Evolutionary conservation across 2,113 vertebrate species (phyloP).

Genomic region (Ivindomyrus marchei): DNA sequence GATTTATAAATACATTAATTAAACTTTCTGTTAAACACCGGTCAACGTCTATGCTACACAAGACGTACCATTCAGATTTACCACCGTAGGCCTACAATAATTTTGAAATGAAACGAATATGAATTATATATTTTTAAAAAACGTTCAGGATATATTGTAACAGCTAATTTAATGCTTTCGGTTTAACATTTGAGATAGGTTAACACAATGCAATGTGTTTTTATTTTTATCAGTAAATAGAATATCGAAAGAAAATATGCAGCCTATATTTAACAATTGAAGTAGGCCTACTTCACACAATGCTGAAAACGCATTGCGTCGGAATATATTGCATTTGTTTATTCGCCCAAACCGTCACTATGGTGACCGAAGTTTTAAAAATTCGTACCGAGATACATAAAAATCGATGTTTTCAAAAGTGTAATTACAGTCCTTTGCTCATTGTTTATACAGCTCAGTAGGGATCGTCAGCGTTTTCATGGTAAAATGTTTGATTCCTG

Average conservation of each 20-base stretch:
- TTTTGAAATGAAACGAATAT: neutral
- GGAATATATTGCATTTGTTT: neutral
- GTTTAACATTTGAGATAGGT: neutral
- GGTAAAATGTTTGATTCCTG: neutral
- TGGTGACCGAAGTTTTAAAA: neutral
- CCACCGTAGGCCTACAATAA: neutral
- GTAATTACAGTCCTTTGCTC: neutral
- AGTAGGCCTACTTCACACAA: neutral
- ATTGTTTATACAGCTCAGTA: neutral
- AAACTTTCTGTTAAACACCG: neutral
- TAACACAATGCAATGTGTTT: neutral
- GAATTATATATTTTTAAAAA: neutral
- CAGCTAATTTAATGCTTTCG: neutral
- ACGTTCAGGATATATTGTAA: neutral
- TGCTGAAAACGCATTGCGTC: neutral
- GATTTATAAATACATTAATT: neutral
- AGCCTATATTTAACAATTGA: neutral
- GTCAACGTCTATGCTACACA: neutral
- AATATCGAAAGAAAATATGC: neutral
- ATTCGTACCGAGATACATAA: neutral
- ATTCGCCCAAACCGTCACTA: neutral
- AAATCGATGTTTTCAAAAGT: neutral
- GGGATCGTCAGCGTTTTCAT: neutral
- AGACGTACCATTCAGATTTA: neutral
- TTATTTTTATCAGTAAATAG: neutral